These are phyloP conservation scores for Laspeyria flexula DNA, from an alignment of 2,888 invertebrate species.

Conservation along the genomic window DNA sequence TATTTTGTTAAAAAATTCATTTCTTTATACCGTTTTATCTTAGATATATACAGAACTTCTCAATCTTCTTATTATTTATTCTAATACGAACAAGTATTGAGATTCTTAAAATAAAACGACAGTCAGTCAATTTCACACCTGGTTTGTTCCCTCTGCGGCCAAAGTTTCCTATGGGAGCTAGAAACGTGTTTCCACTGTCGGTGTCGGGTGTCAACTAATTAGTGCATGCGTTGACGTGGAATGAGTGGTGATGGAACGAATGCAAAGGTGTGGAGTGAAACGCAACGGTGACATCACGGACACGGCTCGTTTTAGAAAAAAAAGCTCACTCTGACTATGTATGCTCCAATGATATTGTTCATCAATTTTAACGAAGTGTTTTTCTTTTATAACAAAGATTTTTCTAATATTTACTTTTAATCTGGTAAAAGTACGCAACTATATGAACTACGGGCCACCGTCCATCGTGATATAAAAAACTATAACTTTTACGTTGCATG, in stretches of 20 bases:
- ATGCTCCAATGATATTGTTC: background rate
- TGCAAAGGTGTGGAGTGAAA: constrained; percentile 68
- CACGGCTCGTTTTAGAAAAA: constrained; percentile 18
- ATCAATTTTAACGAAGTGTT: constrained; percentile 9
- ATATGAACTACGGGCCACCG: no score
- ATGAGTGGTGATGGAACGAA: constrained; percentile 67
- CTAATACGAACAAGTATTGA: background rate
- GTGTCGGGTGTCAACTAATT: constrained; percentile 79
- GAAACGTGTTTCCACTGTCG: constrained; percentile 50
- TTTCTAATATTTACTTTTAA: no score
- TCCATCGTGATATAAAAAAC: no score
- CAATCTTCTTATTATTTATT: background rate
- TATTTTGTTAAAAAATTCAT: no score
- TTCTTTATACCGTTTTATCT: no score
- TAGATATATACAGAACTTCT: no score
- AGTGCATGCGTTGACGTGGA: constrained; percentile 80
- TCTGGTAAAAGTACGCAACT: no score
- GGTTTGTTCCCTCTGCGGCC: constrained; percentile 56
- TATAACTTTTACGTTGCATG: no score
- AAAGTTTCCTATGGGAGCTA: constrained; percentile 73
- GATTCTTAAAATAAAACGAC: constrained; percentile 49
- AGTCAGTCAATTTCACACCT: constrained; percentile 74
- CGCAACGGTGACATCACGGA: constrained; percentile 35
- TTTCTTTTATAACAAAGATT: background rate
- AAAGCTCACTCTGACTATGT: constrained; percentile 10